Percentiles rank a stretch among this genome's conserved stretches.
phyloP scores from a whole-genome alignment of 1,140 invertebrate genomes.

The Rhyzopertha dominica region DNA sequence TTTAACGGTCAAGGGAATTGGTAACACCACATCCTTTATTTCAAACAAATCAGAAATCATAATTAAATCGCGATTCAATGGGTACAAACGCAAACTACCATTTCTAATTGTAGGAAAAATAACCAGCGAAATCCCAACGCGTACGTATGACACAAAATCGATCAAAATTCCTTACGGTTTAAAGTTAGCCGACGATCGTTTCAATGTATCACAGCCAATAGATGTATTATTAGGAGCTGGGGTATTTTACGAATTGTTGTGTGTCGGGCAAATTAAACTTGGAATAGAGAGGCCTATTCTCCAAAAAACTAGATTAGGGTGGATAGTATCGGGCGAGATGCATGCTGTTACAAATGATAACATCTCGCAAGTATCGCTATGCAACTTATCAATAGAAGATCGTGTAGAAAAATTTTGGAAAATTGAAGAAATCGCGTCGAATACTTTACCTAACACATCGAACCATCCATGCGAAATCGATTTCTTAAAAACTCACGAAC shows the following conservation, averaged over 20 bases:
- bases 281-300: not conserved
- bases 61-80: not conserved
- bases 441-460: not conserved
- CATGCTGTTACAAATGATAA: too few relatives aligned
- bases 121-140: constrained; percentile 12
- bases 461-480: constrained; percentile 3
- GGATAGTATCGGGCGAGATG: too few relatives aligned
- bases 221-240: constrained; percentile 21
- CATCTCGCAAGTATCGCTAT: too few relatives aligned
- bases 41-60: not conserved
- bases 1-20: constrained; percentile 5
- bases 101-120: constrained; percentile 10
- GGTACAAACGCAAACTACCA: constrained; percentile 2
- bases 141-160: constrained; percentile 4
- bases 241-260: constrained; percentile 21
- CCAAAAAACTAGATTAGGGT: too few relatives aligned
- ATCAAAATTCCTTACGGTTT: constrained; percentile 16
- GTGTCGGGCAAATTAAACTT: constrained; percentile 18
- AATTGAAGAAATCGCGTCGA: not conserved
- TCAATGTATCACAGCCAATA: constrained; percentile 8
- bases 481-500: constrained; percentile 1
- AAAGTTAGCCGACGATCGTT: constrained; percentile 13
- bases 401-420: constrained; percentile 9
- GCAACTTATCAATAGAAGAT: constrained; percentile 1
- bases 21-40: not conserved